These are phyloP conservation scores for Drosophila elegans DNA, from an alignment of 1,140 invertebrate genomes.

Conservation along the genomic window DNA sequence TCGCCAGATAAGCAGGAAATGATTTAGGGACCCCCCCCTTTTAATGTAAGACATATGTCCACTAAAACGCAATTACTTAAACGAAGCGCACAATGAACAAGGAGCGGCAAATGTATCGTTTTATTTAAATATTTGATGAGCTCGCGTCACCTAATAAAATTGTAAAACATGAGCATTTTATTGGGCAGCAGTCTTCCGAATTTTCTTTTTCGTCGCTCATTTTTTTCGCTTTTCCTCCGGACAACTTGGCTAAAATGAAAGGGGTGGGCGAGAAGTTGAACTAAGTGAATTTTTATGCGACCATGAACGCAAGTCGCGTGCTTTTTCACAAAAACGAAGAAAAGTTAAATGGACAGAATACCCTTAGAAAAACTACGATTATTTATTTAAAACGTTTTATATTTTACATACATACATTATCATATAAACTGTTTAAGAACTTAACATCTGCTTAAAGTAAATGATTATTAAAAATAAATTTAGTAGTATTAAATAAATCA, in stretches of 20 bases:
- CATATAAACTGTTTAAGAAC: too few relatives aligned
- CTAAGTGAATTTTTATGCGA: constrained; percentile 82
- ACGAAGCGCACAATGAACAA: constrained; percentile 49
- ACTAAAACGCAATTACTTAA: constrained; percentile 81
- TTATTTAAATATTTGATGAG: constrained; percentile 73
- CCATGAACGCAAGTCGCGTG: constrained; percentile 61
- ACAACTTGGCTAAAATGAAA: constrained; percentile 11
- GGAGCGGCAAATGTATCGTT: constrained; percentile 44
- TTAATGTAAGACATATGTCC: constrained; percentile 68
- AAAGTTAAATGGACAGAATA: background rate
- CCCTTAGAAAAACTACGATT: background rate
- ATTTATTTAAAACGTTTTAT: background rate
- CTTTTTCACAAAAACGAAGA: constrained; percentile 27
- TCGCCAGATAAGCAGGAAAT: constrained; percentile 76
- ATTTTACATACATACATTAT: too few relatives aligned
- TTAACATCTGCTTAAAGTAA: too few relatives aligned
- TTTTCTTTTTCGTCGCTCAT: constrained; percentile 20
- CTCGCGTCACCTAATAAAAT: constrained; percentile 75
- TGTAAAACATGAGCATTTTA: constrained; percentile 78
- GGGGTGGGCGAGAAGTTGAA: constrained; percentile 22
- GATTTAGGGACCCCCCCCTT: constrained; percentile 58
- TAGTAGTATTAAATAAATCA: too few relatives aligned
- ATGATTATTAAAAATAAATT: background rate
- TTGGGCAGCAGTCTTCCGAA: constrained; percentile 38
- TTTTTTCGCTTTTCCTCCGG: constrained; percentile 31